Evolutionary conservation across 2,888 invertebrate species (phyloP).

Genomic region (Tricholauxania praeusta): DNA sequence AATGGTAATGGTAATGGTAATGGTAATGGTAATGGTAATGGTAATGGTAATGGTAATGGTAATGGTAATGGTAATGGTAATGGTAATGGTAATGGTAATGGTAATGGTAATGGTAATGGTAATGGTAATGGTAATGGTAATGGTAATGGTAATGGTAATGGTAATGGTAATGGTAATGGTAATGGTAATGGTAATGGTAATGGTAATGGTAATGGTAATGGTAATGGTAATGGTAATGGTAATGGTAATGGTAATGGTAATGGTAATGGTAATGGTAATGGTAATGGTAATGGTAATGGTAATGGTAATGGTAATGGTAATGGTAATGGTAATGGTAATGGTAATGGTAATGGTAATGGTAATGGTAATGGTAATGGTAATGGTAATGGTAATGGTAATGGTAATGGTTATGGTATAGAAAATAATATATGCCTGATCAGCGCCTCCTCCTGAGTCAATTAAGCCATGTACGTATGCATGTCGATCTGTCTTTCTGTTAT

Average conservation of each 20-base stretch:
- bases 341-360: slow-evolving; percentile 17
- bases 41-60: slow-evolving; percentile 23
- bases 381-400: slow-evolving; percentile 16
- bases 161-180: slow-evolving; percentile 21
- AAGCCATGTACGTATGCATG: no score
- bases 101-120: slow-evolving; percentile 22
- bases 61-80: slow-evolving; percentile 21
- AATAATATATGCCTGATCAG: no score
- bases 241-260: slow-evolving; percentile 21
- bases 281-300: slow-evolving; percentile 6
- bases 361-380: slow-evolving; percentile 4
- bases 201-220: slow-evolving; percentile 17
- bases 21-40: slow-evolving; percentile 16
- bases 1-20: slow-evolving; percentile 21
- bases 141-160: slow-evolving; percentile 20
- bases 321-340: not conserved
- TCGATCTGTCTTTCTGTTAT: no score
- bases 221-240: slow-evolving; percentile 22
- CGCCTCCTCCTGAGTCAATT: no score
- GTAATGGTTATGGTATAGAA: not conserved
- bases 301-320: slow-evolving; percentile 4
- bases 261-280: slow-evolving; percentile 14
- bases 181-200: slow-evolving; percentile 21
- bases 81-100: slow-evolving; percentile 17
- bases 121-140: slow-evolving; percentile 10